A percentile compares a stretch with the other conserved stretches of the same genome.
phyloP scores from a whole-genome alignment of 2,888 invertebrate genomes.

The Rapana venosa region DNA sequence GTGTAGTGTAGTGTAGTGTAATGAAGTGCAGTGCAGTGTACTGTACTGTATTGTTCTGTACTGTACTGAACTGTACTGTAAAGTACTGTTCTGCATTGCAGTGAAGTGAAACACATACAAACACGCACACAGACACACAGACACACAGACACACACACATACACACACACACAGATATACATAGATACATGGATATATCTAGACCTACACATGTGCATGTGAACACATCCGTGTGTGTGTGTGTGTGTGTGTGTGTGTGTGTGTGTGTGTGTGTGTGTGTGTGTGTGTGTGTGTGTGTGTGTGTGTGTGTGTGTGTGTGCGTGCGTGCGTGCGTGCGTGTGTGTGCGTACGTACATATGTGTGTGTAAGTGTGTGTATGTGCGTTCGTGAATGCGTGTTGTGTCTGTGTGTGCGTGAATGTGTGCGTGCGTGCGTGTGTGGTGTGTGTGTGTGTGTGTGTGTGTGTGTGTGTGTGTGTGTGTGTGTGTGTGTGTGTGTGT shows the following conservation, averaged over 20 bases:
- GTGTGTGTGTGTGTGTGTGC: background rate
- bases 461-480: slow-evolving; percentile 18
- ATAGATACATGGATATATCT: background rate
- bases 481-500: background rate
- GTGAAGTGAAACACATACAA: background rate
- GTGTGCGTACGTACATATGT: background rate
- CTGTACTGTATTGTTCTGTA: too few species aligned
- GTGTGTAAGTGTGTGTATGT: background rate
- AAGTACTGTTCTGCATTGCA: too few species aligned
- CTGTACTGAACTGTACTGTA: too few species aligned
- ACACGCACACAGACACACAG: background rate
- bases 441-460: background rate
- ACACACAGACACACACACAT: background rate
- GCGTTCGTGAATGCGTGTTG: background rate
- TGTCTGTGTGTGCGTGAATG: background rate
- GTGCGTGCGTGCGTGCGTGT: background rate
- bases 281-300: background rate
- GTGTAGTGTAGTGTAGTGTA: too few species aligned
- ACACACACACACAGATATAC: background rate
- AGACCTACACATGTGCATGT: background rate
- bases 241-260: background rate
- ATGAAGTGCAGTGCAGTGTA: too few species aligned
- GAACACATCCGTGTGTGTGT: background rate
- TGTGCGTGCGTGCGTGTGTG: background rate
- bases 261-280: background rate